Percentiles rank a stretch among this genome's conserved stretches.
These are phyloP conservation scores for Rhagonycha lutea DNA, from an alignment of 2,888 invertebrate genomes.

Conservation along the genomic window DNA sequence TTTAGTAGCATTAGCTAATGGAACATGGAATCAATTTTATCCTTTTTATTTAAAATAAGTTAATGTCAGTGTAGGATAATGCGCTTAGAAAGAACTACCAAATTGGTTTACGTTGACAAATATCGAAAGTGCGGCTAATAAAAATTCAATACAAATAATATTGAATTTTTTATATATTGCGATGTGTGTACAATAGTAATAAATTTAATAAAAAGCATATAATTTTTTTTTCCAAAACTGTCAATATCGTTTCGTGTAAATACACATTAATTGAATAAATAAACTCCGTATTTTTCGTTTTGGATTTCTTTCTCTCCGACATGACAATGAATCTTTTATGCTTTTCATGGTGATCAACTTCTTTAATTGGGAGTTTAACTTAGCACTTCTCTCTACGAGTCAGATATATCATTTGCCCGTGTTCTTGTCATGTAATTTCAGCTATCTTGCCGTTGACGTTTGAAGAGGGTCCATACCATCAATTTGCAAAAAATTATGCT, in stretches of 20 bases:
- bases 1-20: not conserved
- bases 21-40: not conserved
- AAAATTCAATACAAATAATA: not conserved
- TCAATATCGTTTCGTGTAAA: not conserved
- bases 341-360: not conserved
- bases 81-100: not conserved
- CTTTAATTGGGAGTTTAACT: not conserved
- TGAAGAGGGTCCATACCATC: not conserved
- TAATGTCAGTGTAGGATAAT: not conserved
- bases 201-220: not conserved
- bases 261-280: not conserved
- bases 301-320: not conserved
- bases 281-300: not conserved
- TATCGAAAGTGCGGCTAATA: not conserved
- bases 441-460: not conserved
- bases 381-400: not conserved
- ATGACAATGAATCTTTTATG: not conserved
- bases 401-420: not conserved
- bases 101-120: not conserved
- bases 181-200: not conserved
- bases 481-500: not conserved
- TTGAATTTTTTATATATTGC: not conserved
- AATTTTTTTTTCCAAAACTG: not conserved
- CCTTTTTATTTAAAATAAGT: not conserved
- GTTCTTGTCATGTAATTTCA: not conserved